Base-by-base conservation (phyloP, 2,888 invertebrate species). In the Steinernema scapterisci region DNA sequence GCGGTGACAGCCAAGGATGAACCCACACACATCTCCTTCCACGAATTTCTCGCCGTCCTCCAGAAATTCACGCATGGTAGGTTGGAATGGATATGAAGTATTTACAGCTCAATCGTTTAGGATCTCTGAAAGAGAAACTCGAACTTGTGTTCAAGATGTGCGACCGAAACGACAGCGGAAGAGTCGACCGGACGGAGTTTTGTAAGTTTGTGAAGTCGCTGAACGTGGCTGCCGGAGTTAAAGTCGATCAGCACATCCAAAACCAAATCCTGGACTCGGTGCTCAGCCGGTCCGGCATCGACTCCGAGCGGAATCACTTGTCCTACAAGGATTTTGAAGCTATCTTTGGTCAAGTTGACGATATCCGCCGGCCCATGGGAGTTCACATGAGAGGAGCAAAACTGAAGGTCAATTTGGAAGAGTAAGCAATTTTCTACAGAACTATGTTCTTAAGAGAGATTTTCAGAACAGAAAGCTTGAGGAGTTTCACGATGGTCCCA, bases 71-170 rank as follows among this genome's bases (percentile, higher is more conserved):
- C 80, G 0, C 79, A 80, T 45, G 82, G 81, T 76, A 70, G 79
- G 38, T 38, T 38, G 9, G 79, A 78, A 56, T 77, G 1, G 19
- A 54, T 13, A 27, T 21, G 13, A 0, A 1, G 19, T 72, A 0
- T 6, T 45, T 77, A 38, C 38, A 9, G 38, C 9, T 6, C 9
- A 38, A 38, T 3, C 9, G 38, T 38, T 70, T 52, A 82, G 83
- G 84, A 5, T 74, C 71, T 13, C 46, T 80, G 71, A 74, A 80
- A 54, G 82, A 84, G 25, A 83, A 83, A 86, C 89, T 96, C 45
- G 91, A 95, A 5, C 95, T 96, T 44, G 94, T 97, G 80, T 96
- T 96, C 87, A 95, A 96, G 88, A 96, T 97, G 96, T 96, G 96
- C 85, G 96, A 96, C 87, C 94, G 95, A 83, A 94, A 96, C 87